Percentiles rank a stretch among this genome's conserved stretches.
Conservation (phyloP, 2,888 invertebrate genomes). For the Cantharis rufa region DNA sequence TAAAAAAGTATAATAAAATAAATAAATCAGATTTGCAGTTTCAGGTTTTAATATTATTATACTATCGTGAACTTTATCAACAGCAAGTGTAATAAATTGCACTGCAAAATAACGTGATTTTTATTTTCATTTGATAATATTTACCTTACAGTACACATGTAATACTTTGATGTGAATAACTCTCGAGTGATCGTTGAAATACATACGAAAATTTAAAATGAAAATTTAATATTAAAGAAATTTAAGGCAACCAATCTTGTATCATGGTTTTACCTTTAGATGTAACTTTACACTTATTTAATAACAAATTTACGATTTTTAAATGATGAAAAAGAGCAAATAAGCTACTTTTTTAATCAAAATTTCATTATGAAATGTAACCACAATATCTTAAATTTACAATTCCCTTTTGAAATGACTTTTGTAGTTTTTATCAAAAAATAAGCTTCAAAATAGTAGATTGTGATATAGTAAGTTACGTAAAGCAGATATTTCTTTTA, state of each 20-base stretch:
- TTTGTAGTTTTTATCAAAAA: no score
- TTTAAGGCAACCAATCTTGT: background rate
- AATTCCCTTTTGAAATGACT: no score
- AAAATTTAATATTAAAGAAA: background rate
- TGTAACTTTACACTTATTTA: background rate
- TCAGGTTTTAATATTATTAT: background rate
- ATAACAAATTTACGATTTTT: background rate
- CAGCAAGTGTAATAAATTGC: background rate
- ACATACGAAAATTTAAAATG: background rate
- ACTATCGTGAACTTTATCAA: background rate
- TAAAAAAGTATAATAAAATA: no score
- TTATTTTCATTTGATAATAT: background rate
- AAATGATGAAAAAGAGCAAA: no score
- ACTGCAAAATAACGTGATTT: background rate
- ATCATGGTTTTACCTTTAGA: background rate
- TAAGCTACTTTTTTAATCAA: no score
- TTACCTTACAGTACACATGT: background rate
- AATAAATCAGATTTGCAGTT: background rate
- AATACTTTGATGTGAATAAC: background rate
- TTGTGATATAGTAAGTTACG: no score
- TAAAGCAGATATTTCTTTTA: no score
- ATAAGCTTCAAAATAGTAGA: no score
- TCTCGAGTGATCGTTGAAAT: background rate
- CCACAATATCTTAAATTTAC: no score
- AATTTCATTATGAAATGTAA: no score